Evolutionary conservation across 2,113 vertebrate species (phyloP), one percentile per base, ranked within the genome.

Genomic region (Chascanopsetta lugubris): DNA sequence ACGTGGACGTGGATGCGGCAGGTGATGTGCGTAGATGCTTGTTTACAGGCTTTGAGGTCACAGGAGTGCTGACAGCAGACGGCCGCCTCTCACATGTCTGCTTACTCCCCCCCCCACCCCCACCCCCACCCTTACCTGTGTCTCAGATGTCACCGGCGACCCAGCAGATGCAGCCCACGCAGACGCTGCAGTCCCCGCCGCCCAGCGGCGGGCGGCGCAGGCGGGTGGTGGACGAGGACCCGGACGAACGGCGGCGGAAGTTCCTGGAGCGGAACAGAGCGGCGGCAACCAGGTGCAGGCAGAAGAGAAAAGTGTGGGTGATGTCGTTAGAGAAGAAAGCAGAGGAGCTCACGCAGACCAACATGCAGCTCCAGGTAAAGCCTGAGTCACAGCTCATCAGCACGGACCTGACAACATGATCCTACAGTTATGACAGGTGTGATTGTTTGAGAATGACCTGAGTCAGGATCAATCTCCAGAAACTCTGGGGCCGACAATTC

Each of bases 281-380:
- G 0, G 97, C 97, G 2, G 97, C 97, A 75, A 99, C 97, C 0
- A 94, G 97, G 83, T 99, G 97, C 92, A 92, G 97, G 78, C 97
- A 99, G 93, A 99, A 99, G 92, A 97, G 97, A 92, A 99, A 99
- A 94, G 96, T 99, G 89, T 99, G 97, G 97, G 97, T 99, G 93
- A 95, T 99, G 92, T 99, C 97, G 84, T 90, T 99, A 90, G 97
- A 99, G 94, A 99, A 99, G 92, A 99, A 99, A 92, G 97, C 97
- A 56, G 97, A 99, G 85, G 97, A 99, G 92, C 96, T 99, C 90
- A 99, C 97, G 71, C 97, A 99, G 93, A 99, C 97, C 92, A 99
- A 99, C 93, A 99, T 99, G 97, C 97, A 99, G 84, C 95, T 99
- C 90, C 97, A 99, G 97, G 97, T 99, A 94, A 67, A 21, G 13